These are phyloP conservation scores for Piezodorus guildinii DNA, from an alignment of 1,140 invertebrate species.

Conservation along the genomic window DNA sequence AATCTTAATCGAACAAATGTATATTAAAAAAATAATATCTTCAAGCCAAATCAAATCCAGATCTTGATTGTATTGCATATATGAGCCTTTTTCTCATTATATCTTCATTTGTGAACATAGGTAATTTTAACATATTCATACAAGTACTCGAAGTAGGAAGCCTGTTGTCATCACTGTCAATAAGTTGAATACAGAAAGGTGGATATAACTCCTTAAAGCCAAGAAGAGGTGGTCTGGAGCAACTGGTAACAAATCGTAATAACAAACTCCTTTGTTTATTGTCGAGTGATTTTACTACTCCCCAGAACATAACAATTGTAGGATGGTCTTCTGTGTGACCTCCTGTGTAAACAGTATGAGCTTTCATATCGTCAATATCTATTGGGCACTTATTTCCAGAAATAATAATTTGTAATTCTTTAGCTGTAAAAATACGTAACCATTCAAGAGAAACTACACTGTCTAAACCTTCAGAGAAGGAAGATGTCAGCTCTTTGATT, in stretches of 20 bases:
- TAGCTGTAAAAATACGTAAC: slow-evolving; percentile 88
- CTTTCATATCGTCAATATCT: slow-evolving; percentile 76
- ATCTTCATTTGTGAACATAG: slow-evolving; percentile 71
- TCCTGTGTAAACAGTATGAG: slow-evolving; percentile 72
- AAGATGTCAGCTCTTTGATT: slow-evolving; percentile 68
- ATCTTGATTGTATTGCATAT: slow-evolving; percentile 87
- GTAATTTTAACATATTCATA: slow-evolving; percentile 94
- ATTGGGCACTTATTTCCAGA: slow-evolving; percentile 87
- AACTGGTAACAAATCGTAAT: slow-evolving; percentile 94
- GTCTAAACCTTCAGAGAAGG: slow-evolving; percentile 50
- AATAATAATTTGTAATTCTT: slow-evolving; percentile 87
- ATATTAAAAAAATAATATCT: too few species aligned
- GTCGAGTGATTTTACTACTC: slow-evolving; percentile 68
- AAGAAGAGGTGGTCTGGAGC: slow-evolving; percentile 88
- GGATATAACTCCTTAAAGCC: slow-evolving; percentile 88
- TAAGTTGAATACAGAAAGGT: slow-evolving; percentile 86
- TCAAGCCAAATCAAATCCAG: slow-evolving; percentile 76
- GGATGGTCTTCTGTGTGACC: slow-evolving; percentile 72
- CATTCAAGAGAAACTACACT: slow-evolving; percentile 83
- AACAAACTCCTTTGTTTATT: slow-evolving; percentile 76
- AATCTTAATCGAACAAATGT: too few species aligned
- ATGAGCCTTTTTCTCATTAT: slow-evolving; percentile 72
- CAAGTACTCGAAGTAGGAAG: slow-evolving; percentile 95
- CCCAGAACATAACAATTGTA: slow-evolving; percentile 70
- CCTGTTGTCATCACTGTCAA: slow-evolving; percentile 57